These are phyloP conservation scores for Myiagra hebetior DNA, from an alignment of 2,113 vertebrate species.

Conservation along the genomic window DNA sequence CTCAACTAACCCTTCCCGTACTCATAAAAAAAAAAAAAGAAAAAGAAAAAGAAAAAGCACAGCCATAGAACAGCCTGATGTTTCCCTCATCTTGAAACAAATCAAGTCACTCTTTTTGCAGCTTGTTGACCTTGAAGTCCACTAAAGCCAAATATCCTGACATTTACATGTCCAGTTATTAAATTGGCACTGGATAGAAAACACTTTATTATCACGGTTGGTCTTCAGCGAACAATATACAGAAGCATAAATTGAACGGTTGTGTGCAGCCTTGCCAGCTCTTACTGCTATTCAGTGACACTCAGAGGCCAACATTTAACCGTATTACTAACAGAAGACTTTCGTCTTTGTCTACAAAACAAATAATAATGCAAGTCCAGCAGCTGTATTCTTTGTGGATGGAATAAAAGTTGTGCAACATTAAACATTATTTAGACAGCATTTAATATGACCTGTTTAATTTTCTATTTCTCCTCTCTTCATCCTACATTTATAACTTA, in stretches of 20 bases:
- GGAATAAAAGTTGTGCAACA: background rate
- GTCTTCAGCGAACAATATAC: background rate
- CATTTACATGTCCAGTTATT: background rate
- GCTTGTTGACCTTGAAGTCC: background rate
- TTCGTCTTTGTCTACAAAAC: background rate
- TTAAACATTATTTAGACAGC: background rate
- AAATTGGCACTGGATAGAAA: background rate
- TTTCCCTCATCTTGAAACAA: background rate
- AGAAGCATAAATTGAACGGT: background rate
- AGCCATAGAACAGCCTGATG: background rate
- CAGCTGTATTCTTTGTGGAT: background rate
- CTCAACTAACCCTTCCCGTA: background rate
- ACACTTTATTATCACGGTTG: background rate
- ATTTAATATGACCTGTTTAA: background rate
- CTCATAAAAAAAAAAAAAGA: background rate
- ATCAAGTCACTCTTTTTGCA: background rate
- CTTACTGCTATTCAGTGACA: background rate
- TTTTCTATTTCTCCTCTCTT: background rate
- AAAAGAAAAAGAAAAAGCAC: rapidly evolving
- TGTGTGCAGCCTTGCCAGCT: background rate
- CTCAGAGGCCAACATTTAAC: background rate
- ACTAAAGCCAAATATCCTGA: background rate
- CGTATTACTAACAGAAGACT: background rate
- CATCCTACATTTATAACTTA: background rate
- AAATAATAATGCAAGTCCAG: background rate